phyloP scores from a whole-genome alignment of 2,113 vertebrate genomes.

The Brachypodius melanocephalos region DNA sequence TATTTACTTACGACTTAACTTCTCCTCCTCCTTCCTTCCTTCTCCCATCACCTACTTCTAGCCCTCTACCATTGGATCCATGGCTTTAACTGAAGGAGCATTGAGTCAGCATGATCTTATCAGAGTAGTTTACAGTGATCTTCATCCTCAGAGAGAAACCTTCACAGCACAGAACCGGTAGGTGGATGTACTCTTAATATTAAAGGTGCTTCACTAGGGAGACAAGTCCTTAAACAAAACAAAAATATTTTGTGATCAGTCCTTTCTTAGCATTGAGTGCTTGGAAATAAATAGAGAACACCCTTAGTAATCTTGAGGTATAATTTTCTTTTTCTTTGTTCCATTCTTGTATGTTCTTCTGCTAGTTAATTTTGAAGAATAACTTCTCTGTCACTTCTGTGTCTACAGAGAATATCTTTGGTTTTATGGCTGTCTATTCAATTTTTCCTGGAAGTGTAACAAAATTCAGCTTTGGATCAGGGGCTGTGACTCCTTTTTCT shows the following conservation, averaged over 20 bases:
- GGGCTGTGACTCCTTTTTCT: background rate
- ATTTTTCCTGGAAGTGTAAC: background rate
- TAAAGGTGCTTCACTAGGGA: background rate
- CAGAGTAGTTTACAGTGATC: constrained; percentile 93
- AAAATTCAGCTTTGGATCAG: background rate
- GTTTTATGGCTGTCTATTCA: background rate
- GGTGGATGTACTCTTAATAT: background rate
- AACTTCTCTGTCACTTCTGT: background rate
- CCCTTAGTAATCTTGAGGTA: background rate
- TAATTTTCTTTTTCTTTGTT: background rate
- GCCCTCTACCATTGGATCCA: constrained; percentile 94
- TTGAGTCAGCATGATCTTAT: constrained; percentile 95
- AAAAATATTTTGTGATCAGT: background rate
- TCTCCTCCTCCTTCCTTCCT: background rate
- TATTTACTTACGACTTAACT: background rate
- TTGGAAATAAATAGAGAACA: background rate
- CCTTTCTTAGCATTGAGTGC: background rate
- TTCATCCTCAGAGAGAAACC: constrained; percentile 96
- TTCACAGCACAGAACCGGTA: constrained; percentile 98
- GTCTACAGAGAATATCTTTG: background rate
- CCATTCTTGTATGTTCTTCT: background rate
- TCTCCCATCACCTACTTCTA: constrained; percentile 18
- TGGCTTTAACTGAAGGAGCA: constrained; percentile 95
- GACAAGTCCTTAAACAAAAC: background rate
- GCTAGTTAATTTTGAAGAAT: background rate